Base-by-base conservation (phyloP, 2,888 invertebrate genomes). In the Eristalis intricaria region DNA sequence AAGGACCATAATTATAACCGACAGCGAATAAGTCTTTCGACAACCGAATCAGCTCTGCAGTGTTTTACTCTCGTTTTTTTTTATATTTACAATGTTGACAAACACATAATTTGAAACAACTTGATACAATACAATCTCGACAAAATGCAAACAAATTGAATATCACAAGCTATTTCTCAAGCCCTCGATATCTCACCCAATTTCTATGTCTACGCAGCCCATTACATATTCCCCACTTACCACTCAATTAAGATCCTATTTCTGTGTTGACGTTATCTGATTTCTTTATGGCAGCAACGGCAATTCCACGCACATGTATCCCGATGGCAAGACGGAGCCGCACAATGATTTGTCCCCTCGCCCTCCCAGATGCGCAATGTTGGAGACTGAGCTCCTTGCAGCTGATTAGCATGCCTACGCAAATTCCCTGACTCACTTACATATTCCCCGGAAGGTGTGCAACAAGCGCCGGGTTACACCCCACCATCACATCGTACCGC, bases 171-270 rank as follows among this genome's bases (percentile, higher is more conserved):
- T 22, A 7, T 58, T 29, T 58, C 65, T 8, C 22, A 26, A 38
- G 75, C 40, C 15, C 38, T 58, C 50, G 64, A 66, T 40, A 66
- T 50, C 66, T 58, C 38, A 65, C 60, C 68, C 76, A 61, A 61
- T 61, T 68, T 61, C 43, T 32, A 38, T n/a, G 61, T 63, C 61
- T 69, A 69, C 22, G n/a, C 38, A 61, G 61, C 69, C 60, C 61
- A 61, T 69, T 50, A 69, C 60, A 15, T 68, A 29, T 26, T 77
- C 26, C 61, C 81, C 58, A 69, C 81, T 81, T 81, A 56, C 75
- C 81, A 81, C 75, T 65, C 68, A 81, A 81, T 81, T 81, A 70
- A 64, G 70, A 81, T 81, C 69, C 69, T 75, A 69, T 75, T 65
- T 65, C 63, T 64, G 64, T 32, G 71, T 70, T 69, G 75, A 70